phyloP scores from a whole-genome alignment of 2,888 invertebrate species.

The Nebria salina region DNA sequence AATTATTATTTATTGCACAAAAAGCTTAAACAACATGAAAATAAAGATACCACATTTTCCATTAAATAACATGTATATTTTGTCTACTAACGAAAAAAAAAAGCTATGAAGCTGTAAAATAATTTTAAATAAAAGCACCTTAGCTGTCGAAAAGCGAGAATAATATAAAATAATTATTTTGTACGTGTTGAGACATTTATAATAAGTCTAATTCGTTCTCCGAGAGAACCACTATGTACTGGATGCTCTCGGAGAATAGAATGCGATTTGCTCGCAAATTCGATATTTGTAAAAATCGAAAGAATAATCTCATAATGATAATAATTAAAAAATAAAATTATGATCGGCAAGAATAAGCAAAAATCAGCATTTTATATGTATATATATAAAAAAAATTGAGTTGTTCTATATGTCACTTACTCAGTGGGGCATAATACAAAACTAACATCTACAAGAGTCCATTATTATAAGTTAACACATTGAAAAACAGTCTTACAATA shows the following conservation, averaged over 20 bases:
- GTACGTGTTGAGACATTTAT: background rate
- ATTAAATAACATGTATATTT: conserved; percentile 46
- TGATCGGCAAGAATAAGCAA: conserved; percentile 10
- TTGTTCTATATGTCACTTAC: background rate
- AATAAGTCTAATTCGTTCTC: background rate
- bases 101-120: conserved; percentile 39
- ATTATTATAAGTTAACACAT: conserved; percentile 40
- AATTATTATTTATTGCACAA: conserved; percentile 43
- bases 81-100: conserved; percentile 36
- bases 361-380: background rate
- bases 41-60: conserved; percentile 43
- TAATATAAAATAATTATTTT: background rate
- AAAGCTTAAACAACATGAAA: conserved; percentile 47
- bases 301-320: conserved; percentile 13
- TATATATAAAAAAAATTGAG: background rate
- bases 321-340: background rate
- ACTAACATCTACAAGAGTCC: conserved; percentile 38
- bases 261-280: background rate
- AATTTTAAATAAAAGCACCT: conserved; percentile 44
- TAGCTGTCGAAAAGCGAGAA: conserved; percentile 44
- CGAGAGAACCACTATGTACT: background rate
- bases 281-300: background rate
- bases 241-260: background rate
- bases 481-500: conserved; percentile 47
- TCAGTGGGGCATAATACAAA: conserved; percentile 32